A percentile compares a stretch with the other conserved stretches of the same genome.
Evolutionary conservation across 2,113 vertebrate genomes (phyloP).

Genomic region (Fregetta grallaria): DNA sequence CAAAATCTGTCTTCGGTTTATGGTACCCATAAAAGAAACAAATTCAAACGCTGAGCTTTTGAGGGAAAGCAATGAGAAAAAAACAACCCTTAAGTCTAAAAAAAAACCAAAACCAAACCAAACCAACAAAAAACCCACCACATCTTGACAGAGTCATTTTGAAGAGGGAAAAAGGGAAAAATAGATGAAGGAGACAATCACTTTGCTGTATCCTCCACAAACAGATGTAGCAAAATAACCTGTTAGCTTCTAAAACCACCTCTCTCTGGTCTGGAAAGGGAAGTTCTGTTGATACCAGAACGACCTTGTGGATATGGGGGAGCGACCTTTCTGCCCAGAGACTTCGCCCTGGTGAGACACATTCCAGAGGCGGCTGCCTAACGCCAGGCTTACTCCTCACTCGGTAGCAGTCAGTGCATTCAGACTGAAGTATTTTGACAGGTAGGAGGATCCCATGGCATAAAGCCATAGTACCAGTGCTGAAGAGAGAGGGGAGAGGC

Average conservation of each 20-base stretch:
- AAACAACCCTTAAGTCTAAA: background rate
- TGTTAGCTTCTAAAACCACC: background rate
- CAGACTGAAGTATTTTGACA: conserved; percentile 44
- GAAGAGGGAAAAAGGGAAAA: background rate
- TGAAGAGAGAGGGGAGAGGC: background rate
- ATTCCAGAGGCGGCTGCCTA: conserved; percentile 8
- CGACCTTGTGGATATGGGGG: background rate
- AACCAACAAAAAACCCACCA: background rate
- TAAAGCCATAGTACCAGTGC: conserved; percentile 35
- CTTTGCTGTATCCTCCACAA: background rate
- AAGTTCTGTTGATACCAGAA: background rate
- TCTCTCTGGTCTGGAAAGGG: background rate
- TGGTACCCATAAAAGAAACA: background rate
- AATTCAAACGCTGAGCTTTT: background rate
- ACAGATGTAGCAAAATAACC: background rate
- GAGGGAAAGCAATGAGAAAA: background rate
- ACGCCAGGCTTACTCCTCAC: background rate
- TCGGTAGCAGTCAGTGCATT: conserved; percentile 8
- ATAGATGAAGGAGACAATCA: background rate
- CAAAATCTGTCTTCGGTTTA: conserved; percentile 24
- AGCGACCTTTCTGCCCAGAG: background rate
- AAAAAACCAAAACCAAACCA: background rate
- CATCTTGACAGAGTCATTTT: background rate
- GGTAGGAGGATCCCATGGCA: conserved; percentile 63
- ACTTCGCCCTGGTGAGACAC: background rate